These are phyloP conservation scores for Hystrix brachyura DNA, from an alignment of 2,113 vertebrate genomes.

Conservation along the genomic window DNA sequence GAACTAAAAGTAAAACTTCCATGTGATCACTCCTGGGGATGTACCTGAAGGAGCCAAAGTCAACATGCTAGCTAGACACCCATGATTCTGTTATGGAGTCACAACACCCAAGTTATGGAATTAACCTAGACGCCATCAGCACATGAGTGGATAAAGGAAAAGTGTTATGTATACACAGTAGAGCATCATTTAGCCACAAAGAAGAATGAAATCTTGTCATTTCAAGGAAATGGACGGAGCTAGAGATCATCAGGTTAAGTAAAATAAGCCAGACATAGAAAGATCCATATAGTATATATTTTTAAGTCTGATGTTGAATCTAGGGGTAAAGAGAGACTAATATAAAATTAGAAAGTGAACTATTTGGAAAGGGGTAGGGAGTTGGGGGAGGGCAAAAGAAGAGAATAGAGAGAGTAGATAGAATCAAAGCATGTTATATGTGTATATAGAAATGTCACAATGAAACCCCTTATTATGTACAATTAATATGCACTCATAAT, in stretches of 20 bases:
- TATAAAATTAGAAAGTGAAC: neutral
- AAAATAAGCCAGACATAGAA: neutral
- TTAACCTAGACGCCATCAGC: neutral
- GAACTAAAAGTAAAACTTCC: no score
- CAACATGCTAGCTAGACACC: neutral
- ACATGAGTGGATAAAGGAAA: neutral
- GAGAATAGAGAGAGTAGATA: neutral
- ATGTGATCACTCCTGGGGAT: neutral
- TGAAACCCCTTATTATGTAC: neutral
- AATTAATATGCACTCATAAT: neutral
- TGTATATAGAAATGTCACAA: neutral
- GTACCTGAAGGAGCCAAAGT: no score
- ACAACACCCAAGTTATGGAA: neutral
- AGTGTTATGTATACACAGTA: rapidly evolving
- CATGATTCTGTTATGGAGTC: neutral
- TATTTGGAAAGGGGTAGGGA: neutral
- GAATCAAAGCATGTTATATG: rapidly evolving
- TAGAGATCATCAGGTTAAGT: neutral
- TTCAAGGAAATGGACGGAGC: neutral
- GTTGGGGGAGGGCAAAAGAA: no score
- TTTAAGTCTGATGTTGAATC: neutral
- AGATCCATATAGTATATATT: neutral
- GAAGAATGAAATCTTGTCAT: neutral
- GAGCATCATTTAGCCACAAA: neutral
- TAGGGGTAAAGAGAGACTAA: neutral